Base-by-base conservation (phyloP, 2,797 vertebrate species). In the Etheostoma nigrum region DNA sequence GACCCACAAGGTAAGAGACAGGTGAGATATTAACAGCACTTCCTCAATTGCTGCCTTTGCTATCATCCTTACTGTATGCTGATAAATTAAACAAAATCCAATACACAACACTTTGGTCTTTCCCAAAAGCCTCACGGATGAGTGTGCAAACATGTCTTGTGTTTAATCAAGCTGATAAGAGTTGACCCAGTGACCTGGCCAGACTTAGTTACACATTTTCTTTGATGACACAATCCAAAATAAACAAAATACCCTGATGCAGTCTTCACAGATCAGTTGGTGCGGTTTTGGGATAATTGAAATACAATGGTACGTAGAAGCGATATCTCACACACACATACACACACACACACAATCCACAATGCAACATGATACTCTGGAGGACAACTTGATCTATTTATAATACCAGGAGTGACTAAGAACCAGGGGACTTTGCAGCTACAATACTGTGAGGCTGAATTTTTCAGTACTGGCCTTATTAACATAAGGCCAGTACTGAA, bases 311-410 rank as follows among this genome's bases (percentile, higher is more conserved):
- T 67, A 67, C 68, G 54, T 2, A 45, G 25, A 19, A 14, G 33
- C 49, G 5, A 42, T 30, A 30, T 30, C 30, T 4, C 30, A 36
- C 42, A 59, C 52, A 66, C 55, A 59, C 61, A 27, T 5, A 52
- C n/a, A 52, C 49, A 52, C 18, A 48, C 15, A 40, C 72, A 67
- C 51, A 81, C 64, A 86, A 81, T 76, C 67, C 54, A 85, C 65
- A 86, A 69, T 84, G 83, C 55, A 86, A 86, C 55, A 6, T 25
- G 82, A 81, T 59, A 68, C 79, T 67, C 27, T 10, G 9, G 27
- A 84, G 67, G 77, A 81, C 70, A 87, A 79, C 66, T 69, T 74
- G 16, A 66, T 84, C 79, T 91, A 88, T 90, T 91, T 88, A 84
- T 90, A 90, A 82, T 49, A 60, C 19, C 10, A 9, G n/a, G 59